phyloP scores from a whole-genome alignment of 2,888 invertebrate genomes.

The Drosophila setosimentum region DNA sequence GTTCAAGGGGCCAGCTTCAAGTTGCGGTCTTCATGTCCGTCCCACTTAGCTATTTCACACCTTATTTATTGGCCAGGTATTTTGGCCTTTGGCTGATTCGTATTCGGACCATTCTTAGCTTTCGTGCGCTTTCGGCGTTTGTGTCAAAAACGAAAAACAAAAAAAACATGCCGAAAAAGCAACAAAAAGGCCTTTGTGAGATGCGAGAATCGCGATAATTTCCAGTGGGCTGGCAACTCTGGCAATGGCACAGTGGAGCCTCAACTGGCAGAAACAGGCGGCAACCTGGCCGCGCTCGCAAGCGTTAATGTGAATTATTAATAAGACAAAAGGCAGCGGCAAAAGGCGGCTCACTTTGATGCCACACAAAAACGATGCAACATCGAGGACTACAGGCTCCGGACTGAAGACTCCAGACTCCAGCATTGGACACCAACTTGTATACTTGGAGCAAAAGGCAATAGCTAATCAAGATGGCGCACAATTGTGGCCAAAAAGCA shows the following conservation, averaged over 20 bases:
- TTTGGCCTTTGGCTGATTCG: constrained; percentile 5
- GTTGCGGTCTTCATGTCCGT: constrained; percentile 27
- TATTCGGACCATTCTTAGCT: constrained; percentile 26
- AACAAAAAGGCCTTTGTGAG: constrained; percentile 33
- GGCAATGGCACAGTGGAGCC: constrained; percentile 29
- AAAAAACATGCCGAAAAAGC: constrained; percentile 52
- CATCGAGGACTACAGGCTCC: not conserved
- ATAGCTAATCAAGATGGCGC: constrained; percentile 77
- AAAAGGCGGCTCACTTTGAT: constrained; percentile 74
- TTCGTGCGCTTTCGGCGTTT: constrained; percentile 80
- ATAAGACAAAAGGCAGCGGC: constrained; percentile 84
- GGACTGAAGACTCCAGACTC: not conserved
- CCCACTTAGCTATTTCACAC: constrained; percentile 82
- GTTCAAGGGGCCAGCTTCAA: not conserved
- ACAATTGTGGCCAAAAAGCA: constrained; percentile 66
- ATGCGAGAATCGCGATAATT: constrained; percentile 62
- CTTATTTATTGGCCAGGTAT: constrained; percentile 82
- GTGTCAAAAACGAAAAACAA: constrained; percentile 53
- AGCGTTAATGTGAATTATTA: constrained; percentile 85
- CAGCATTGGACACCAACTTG: constrained; percentile 2
- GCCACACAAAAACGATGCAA: constrained; percentile 29
- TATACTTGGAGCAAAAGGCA: constrained; percentile 17
- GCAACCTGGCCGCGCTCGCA: constrained; percentile 79
- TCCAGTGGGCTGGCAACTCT: constrained; percentile 66
- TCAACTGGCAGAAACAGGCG: constrained; percentile 55